Evolutionary conservation across 2,888 invertebrate genomes (phyloP), one percentile per base, ranked within the genome.

Genomic region (Drosophila setosimentum): DNA sequence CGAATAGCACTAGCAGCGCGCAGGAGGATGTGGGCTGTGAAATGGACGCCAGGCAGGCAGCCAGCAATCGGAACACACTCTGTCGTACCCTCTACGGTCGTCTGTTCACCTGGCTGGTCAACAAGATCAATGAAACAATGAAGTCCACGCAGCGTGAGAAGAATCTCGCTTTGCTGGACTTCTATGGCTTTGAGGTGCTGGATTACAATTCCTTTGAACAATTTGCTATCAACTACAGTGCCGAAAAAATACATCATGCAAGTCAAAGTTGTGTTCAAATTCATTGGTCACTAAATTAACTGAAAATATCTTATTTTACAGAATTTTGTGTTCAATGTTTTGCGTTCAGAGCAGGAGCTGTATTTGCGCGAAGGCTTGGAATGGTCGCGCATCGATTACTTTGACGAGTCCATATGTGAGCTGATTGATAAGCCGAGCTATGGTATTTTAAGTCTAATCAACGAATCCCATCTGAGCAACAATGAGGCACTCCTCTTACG

Each of bases 221-320:
- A 93, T 95, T 98, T 91, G 95, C 97, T 83, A 97, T 98, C 91
- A 98, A 98, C 94, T 97, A 97, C 93, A 97, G 97, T 93, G 97
- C 97, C 90, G 98, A 98, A 94, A 97, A 97, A 91, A 95, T 98
- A 88, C 97, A 98, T 93, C 97, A 97, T 82, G 95, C 95, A 82
- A 68, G 73, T 63, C 4, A 18, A 5, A 48, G 27, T 24, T 24
- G 2, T 11, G 29, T 2, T 11, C 16, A 11, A 24, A 32, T 61
- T 8, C 16, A 45, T 18, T 42, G 4, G 2, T 4, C 21, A 29
- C 37, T 53, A 30, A 18, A 55, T 1, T n/a, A 30, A 57, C 16
- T 29, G 0, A 55, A 51, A 29, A 58, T 53, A 32, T 54, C 4
- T 29, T 37, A 10, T n/a, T 2, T 32, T 53, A 63, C 68, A 93